Evolutionary conservation across 2,113 vertebrate genomes (phyloP).

Genomic region (Buteo buteo): DNA sequence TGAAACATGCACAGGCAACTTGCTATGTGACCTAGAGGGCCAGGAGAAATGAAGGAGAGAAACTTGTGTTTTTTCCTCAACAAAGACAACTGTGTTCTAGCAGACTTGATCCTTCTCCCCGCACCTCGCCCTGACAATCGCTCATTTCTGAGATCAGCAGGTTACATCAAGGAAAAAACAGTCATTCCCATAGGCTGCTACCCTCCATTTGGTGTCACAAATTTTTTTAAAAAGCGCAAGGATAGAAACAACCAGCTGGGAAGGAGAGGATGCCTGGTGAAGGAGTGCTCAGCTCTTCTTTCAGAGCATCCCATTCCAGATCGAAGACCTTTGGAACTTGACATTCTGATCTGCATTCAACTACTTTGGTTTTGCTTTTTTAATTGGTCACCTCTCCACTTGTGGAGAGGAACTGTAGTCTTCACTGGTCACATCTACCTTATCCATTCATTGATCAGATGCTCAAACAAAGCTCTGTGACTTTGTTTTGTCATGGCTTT

Average conservation of each 20-base stretch:
- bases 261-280: neutral
- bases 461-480: neutral
- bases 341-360: neutral
- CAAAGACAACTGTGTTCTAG: neutral
- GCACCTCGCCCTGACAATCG: rapidly evolving
- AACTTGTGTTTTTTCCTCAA: neutral
- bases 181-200: neutral
- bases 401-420: neutral
- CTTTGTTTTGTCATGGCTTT: neutral
- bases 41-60: neutral
- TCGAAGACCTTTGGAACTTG: neutral
- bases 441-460: neutral
- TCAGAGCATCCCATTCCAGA: neutral
- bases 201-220: neutral
- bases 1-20: neutral
- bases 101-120: neutral
- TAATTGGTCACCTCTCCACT: neutral
- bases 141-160: neutral
- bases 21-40: neutral
- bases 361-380: neutral
- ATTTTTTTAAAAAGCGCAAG: neutral
- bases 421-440: neutral
- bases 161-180: neutral
- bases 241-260: neutral
- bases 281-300: neutral